Percentiles rank a stretch among this genome's conserved stretches.
These are phyloP conservation scores for Syngnathus floridae DNA, from an alignment of 2,113 vertebrate genomes.

Conservation along the genomic window DNA sequence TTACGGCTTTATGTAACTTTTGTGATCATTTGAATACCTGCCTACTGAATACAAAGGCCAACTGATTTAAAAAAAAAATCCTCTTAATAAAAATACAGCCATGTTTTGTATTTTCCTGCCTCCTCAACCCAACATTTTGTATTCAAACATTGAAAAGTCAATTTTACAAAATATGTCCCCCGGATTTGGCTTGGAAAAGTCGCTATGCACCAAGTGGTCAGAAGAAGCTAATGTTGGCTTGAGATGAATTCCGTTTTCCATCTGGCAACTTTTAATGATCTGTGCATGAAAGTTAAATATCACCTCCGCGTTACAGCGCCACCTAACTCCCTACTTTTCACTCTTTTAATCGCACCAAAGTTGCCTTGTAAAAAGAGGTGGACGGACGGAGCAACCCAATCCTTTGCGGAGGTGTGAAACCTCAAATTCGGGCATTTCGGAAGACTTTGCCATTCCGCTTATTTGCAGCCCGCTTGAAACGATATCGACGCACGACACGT, in stretches of 20 bases:
- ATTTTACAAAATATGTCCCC: not conserved
- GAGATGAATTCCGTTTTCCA: not conserved
- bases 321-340: not conserved
- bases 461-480: not conserved
- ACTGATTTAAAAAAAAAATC: not conserved
- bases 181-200: not conserved
- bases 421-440: not conserved
- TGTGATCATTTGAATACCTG: not conserved
- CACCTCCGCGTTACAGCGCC: constrained; percentile 1
- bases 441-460: not conserved
- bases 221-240: not conserved
- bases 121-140: not conserved
- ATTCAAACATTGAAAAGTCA: not conserved
- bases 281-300: not conserved
- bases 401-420: not conserved
- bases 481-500: not conserved
- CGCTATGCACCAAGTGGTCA: not conserved
- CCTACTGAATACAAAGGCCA: not conserved
- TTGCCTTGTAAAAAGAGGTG: constrained; percentile 3
- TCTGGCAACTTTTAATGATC: not conserved
- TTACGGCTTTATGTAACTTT: not conserved
- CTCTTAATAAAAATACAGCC: not conserved
- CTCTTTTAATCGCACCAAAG: constrained; percentile 2
- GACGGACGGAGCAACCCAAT: not conserved
- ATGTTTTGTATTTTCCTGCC: not conserved